These are phyloP conservation scores for Mus caroli DNA, from an alignment of 2,797 vertebrate genomes.

Conservation along the genomic window DNA sequence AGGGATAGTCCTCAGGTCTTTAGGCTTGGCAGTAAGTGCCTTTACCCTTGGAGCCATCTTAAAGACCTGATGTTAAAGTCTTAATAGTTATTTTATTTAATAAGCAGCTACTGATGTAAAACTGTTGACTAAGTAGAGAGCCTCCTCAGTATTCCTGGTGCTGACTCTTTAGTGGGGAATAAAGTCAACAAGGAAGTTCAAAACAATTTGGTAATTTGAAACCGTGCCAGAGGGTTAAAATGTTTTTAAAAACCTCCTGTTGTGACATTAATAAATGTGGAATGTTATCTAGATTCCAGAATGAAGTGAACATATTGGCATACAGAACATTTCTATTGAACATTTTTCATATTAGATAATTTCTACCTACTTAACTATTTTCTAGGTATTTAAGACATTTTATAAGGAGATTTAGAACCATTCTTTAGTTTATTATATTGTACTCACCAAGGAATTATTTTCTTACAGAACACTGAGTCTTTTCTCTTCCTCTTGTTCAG, in stretches of 20 bases:
- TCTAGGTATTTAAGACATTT: not conserved
- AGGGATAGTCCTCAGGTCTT: not conserved
- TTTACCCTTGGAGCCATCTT: not conserved
- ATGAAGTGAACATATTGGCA: not conserved
- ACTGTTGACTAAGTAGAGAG: not conserved
- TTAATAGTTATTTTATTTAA: not conserved
- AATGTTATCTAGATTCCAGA: not conserved
- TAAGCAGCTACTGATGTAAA: not conserved
- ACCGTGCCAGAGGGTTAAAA: conserved; percentile 27
- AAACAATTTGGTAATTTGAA: not conserved
- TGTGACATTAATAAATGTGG: conserved; percentile 11
- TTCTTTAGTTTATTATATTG: conserved; percentile 18
- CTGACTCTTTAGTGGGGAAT: not conserved
- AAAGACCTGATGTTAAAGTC: not conserved
- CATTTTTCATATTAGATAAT: conserved; percentile 40
- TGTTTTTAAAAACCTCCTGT: not conserved
- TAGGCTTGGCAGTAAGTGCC: not conserved
- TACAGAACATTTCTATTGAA: not conserved
- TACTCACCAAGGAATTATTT: not conserved
- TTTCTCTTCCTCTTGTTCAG: not conserved
- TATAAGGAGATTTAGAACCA: not conserved
- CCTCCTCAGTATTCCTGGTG: not conserved
- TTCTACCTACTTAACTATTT: conserved; percentile 9
- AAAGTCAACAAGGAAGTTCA: not conserved
- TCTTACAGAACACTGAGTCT: not conserved